Base-by-base conservation (phyloP, 2,797 vertebrate genomes). In the Rhodeus uyekii region DNA sequence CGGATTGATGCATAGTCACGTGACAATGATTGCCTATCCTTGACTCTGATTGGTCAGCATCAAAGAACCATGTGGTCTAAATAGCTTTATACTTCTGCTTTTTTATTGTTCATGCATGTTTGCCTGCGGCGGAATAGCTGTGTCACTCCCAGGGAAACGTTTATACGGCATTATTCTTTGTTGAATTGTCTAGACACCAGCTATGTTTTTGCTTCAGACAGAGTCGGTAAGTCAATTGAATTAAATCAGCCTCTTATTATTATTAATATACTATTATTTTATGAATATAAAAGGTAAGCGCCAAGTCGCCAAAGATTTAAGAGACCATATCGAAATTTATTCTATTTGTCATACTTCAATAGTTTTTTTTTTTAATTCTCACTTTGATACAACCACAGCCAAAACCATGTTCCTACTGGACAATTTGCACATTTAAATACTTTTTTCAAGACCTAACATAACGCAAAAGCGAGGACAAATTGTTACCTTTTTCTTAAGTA, bases 31-130 rank as follows among this genome's bases (percentile, higher is more conserved):
- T 94, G 95, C 85, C 93, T 94, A 0, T 95, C 94, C 84, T 95
- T 95, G 90, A 95, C 95, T 94, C 89, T 95, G 87, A 96, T 96
- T 22, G 95, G 95, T 86, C 94, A 94, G 88, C 95, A 95, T 85
- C 94, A 94, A 87, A 94, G 94, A 82, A 90, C 95, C 86, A 91
- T 95, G 80, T 82, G 61, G 18, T 22, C 22, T 29, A 32, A 38
- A 71, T 3, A 27, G 74, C 22, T 3, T 27, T 24, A 10, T 2
- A n/a, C 39, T 6, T 65, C 53, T 36, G 29, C 22, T 12, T 50
- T 27, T 50, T n/a, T 4, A 10, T 36, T 42, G 32, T 53, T n/a
- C 6, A 53, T 39, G 32, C 42, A 44, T 27, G 42, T 61, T 34
- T 39, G 19, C 3, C 44, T 67, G 80, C 16, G 19, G 22, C 7